Percentiles rank a stretch among this genome's conserved stretches.
Evolutionary conservation across 2,888 invertebrate species (phyloP).

Genomic region (Automeris io): DNA sequence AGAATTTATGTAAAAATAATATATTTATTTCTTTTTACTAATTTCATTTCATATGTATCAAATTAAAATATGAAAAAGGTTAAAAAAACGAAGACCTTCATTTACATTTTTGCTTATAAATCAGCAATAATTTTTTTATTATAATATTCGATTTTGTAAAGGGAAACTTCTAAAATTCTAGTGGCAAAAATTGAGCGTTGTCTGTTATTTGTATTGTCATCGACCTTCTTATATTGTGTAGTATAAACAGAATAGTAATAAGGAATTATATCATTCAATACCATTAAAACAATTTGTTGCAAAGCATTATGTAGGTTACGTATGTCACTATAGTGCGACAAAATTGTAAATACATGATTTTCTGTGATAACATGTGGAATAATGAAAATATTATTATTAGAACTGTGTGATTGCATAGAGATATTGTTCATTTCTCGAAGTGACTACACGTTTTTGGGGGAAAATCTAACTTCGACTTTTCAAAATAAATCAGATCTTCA

Average conservation of each 20-base stretch:
- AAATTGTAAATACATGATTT: conserved; percentile 79
- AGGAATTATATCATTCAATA: conserved; percentile 41
- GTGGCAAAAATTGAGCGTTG: no score
- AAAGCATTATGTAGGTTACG: conserved; percentile 60
- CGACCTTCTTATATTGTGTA: no score
- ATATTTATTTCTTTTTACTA: no score
- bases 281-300: conserved; percentile 55
- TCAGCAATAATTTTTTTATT: no score
- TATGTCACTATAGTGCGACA: conserved; percentile 70
- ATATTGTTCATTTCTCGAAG: conserved; percentile 62
- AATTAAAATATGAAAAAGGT: no score
- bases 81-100: no score
- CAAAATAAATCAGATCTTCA: neutral
- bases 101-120: no score
- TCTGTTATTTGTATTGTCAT: no score
- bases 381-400: conserved; percentile 68
- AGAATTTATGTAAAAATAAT: no score
- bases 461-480: conserved; percentile 23
- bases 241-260: conserved; percentile 30
- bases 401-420: conserved; percentile 74
- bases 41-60: no score
- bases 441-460: conserved; percentile 50
- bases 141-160: no score
- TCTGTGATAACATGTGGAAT: conserved; percentile 76
- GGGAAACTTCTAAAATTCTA: no score